Evolutionary conservation across 2,797 vertebrate species (phyloP).

Genomic region (Micrastur ruficollis): DNA sequence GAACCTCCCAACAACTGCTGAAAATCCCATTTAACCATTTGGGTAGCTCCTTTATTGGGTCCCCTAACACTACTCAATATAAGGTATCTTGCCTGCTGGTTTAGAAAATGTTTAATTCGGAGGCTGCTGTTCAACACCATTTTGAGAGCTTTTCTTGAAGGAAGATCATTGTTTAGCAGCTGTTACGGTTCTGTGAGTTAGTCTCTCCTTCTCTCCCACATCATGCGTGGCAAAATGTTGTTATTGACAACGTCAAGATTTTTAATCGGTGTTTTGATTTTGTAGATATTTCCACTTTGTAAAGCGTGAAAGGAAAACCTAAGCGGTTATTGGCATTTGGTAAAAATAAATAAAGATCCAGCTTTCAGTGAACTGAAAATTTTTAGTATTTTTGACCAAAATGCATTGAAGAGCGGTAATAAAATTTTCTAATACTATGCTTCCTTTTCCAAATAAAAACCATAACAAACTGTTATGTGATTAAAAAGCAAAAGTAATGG

Average conservation of each 20-base stretch:
- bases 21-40: not conserved
- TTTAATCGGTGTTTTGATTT: not conserved
- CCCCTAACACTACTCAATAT: not conserved
- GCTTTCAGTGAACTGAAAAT: not conserved
- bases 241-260: not conserved
- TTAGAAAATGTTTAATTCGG: not conserved
- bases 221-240: not conserved
- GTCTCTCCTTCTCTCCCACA: not conserved
- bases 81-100: not conserved
- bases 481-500: conserved; percentile 27
- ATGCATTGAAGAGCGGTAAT: not conserved
- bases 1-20: not conserved
- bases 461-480: not conserved
- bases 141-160: not conserved
- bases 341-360: not conserved
- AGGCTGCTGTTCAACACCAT: not conserved
- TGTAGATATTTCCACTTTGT: not conserved
- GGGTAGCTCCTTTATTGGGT: not conserved
- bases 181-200: not conserved
- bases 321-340: not conserved
- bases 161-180: not conserved
- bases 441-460: not conserved
- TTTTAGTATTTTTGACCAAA: not conserved
- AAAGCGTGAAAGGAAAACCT: not conserved
- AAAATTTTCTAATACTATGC: not conserved